Evolutionary conservation across 1,140 invertebrate species (phyloP).

Genomic region (Heterodera schachtii): DNA sequence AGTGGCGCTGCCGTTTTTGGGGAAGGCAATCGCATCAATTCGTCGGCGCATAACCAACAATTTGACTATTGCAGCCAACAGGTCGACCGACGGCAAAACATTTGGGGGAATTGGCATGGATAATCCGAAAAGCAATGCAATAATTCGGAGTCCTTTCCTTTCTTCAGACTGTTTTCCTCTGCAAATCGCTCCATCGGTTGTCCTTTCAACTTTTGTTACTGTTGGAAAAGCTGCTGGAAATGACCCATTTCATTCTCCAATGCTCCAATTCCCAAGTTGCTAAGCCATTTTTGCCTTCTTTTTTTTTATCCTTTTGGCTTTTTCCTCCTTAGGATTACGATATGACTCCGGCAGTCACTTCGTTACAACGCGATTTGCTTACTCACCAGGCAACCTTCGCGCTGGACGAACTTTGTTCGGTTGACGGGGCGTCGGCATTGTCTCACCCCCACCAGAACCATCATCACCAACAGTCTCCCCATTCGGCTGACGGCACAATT

Average conservation of each 20-base stretch:
- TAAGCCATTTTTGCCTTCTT: not conserved
- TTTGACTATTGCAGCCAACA: conserved; percentile 37
- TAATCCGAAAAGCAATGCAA: not conserved
- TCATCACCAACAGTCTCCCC: too few relatives aligned
- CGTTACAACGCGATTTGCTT: conserved; percentile 60
- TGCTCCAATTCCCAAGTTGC: conserved; percentile 55
- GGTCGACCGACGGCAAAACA: conserved; percentile 7
- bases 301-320: conserved; percentile 17
- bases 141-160: not conserved
- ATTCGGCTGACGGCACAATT: conserved; percentile 22
- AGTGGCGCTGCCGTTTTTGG: not conserved
- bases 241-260: conserved; percentile 68
- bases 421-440: not conserved
- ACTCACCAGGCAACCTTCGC: conserved; percentile 35
- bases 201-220: conserved; percentile 88
- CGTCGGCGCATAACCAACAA: conserved; percentile 10
- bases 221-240: conserved; percentile 87
- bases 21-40: conserved; percentile 3
- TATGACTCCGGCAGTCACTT: conserved; percentile 57
- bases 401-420: conserved; percentile 21
- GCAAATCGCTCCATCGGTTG: conserved; percentile 80
- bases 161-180: conserved; percentile 73
- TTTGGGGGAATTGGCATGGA: not conserved
- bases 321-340: conserved; percentile 61
- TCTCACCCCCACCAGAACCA: too few relatives aligned